A percentile compares a stretch with the other conserved stretches of the same genome.
phyloP scores from a whole-genome alignment of 2,888 invertebrate genomes.

The Mesopsocus fuscifrons region DNA sequence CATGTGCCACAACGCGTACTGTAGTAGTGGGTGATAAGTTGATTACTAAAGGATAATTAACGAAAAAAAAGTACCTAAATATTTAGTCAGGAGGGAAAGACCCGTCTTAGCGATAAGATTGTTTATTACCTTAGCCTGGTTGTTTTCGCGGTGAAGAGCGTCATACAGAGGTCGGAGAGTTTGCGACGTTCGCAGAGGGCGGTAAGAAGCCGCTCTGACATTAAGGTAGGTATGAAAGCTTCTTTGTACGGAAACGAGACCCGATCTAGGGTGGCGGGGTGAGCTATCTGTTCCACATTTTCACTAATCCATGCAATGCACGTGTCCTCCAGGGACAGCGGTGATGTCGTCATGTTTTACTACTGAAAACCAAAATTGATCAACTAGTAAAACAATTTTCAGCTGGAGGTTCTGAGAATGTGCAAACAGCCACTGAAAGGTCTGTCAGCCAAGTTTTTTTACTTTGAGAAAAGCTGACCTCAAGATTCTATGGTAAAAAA shows the following conservation, averaged over 20 bases:
- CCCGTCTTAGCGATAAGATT: too few relatives aligned
- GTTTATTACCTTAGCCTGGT: slow-evolving; percentile 38
- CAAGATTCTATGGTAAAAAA: too few relatives aligned
- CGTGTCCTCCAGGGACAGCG: neutral
- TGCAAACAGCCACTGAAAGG: too few relatives aligned
- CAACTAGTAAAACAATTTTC: too few relatives aligned
- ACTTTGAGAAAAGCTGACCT: too few relatives aligned
- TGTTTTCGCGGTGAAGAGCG: slow-evolving; percentile 36
- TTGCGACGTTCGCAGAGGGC: slow-evolving; percentile 35
- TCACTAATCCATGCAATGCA: neutral
- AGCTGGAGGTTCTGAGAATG: too few relatives aligned
- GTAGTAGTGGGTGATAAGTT: too few relatives aligned
- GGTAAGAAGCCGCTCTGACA: slow-evolving; percentile 35
- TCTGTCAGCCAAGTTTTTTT: too few relatives aligned
- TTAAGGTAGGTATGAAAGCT: slow-evolving; percentile 33
- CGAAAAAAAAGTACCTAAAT: too few relatives aligned
- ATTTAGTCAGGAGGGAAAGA: too few relatives aligned
- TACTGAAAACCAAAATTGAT: neutral
- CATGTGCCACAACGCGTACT: too few relatives aligned
- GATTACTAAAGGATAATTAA: too few relatives aligned
- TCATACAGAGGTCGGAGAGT: slow-evolving; percentile 37
- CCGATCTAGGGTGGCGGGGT: neutral
- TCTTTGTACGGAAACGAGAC: slow-evolving; percentile 19
- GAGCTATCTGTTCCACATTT: neutral
- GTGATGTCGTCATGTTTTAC: neutral